Base-by-base conservation (phyloP, 1,140 invertebrate species). In the Wasmannia auropunctata region DNA sequence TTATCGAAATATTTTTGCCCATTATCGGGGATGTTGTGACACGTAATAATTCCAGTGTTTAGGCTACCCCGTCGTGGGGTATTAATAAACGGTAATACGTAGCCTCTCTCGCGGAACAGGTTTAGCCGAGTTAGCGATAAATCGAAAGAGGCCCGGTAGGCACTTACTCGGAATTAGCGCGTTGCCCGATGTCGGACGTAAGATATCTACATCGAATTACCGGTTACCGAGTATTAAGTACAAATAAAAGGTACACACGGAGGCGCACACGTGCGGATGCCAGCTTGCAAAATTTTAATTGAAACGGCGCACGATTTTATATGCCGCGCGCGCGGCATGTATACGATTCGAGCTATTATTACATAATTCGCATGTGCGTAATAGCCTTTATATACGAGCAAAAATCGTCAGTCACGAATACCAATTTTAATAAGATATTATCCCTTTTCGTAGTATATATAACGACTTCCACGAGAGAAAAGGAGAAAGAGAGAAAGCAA, bases 31-130 rank as follows among this genome's bases (percentile, higher is more conserved):
- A 58, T 63, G 51, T 81, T 76, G 72, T 62, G 43, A 81, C 85
- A 65, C 75, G 74, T 88, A 86, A 88, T 76, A 76, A 67, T 62
- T 6, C 25, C 51, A 43, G 54, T 75, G 70, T 88, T 86, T 88
- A 86, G 37, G 14, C 46, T 81, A 19, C 10, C n/a, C n/a, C 28
- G 22, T 37, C 25, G 56, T n/a, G 54, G 51, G 19, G 8, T 65
- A 43, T 34, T 58, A 51, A 63, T 76, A 81, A 81, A 88, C 43
- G 62, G 16, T 89, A 62, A 89, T 51, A 58, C 10, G 31, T 28
- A 22, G 49, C 49, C 43, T n/a, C n/a, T n/a, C n/a, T 31, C 49
- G 72, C 63, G 65, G 34, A 77, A 87, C 81, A 54, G 72, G 56
- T 74, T 56, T 56, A 65, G 62, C 25, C 19, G 14, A 75, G 34